Conservation (phyloP, 2,888 invertebrate species). For the Cephus nigrinus region DNA sequence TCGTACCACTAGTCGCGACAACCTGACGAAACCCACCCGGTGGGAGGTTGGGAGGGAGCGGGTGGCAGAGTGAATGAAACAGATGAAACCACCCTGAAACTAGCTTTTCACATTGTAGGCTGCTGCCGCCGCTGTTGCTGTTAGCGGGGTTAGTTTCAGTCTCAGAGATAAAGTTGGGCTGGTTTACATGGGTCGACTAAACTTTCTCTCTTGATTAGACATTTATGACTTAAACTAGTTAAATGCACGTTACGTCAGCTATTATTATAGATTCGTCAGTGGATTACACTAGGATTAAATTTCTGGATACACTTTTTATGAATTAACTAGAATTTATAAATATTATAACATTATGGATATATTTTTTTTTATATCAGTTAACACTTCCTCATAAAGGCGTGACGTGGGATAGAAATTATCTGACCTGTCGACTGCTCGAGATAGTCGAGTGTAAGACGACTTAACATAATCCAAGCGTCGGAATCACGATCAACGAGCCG, state of each 20-base stretch:
- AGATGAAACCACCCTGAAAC: constrained; percentile 17
- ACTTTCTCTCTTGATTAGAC: constrained; percentile 11
- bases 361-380: not conserved
- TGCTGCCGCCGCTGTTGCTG: not conserved
- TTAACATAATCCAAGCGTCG: too few relatives aligned
- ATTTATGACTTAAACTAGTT: not conserved
- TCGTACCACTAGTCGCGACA: not conserved
- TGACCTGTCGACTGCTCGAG: too few relatives aligned
- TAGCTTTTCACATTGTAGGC: constrained; percentile 27
- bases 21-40: constrained; percentile 23
- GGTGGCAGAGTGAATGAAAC: not conserved
- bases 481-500: too few relatives aligned
- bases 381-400: not conserved
- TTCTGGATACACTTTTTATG: too few relatives aligned
- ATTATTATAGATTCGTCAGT: not conserved
- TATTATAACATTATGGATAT: not conserved
- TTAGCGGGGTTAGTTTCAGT: too few relatives aligned
- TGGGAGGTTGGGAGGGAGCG: constrained; percentile 13
- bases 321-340: too few relatives aligned
- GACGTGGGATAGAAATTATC: not conserved
- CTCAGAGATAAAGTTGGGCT: not conserved
- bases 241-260: not conserved
- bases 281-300: too few relatives aligned
- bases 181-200: not conserved
- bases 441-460: too few relatives aligned